Conservation (phyloP, 2,888 invertebrate species). For the Tortricodes alternella region DNA sequence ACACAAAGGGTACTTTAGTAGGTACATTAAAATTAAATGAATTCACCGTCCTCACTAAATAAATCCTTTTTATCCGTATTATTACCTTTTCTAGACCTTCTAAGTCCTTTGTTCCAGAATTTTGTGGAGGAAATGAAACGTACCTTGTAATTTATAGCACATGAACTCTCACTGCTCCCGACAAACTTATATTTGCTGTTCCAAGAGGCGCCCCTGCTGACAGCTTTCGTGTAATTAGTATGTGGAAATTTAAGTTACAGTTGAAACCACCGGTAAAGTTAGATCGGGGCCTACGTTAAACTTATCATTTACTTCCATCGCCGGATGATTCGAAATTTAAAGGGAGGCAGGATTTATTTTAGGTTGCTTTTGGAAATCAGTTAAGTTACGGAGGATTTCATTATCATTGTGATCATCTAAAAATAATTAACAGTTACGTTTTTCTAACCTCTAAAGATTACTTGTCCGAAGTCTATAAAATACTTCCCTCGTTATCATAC, state of each 20-base stretch:
- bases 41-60: neutral
- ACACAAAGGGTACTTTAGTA: too few species aligned
- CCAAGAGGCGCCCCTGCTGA: slow-evolving; percentile 5
- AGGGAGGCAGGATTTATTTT: slow-evolving; percentile 14
- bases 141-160: slow-evolving; percentile 65
- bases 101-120: slow-evolving; percentile 54
- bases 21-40: neutral
- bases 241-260: neutral
- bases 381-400: neutral
- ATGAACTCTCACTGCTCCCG: slow-evolving; percentile 14
- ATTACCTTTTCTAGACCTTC: slow-evolving; percentile 2
- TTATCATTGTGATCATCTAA: neutral
- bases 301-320: slow-evolving; percentile 75
- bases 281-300: slow-evolving; percentile 56
- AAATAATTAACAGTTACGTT: neutral
- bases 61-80: slow-evolving; percentile 13
- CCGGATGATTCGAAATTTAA: slow-evolving; percentile 44
- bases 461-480: too few species aligned
- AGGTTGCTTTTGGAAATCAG: neutral
- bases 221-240: slow-evolving; percentile 13
- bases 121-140: slow-evolving; percentile 79
- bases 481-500: too few species aligned
- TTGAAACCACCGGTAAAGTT: neutral
- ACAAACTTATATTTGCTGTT: slow-evolving; percentile 25
- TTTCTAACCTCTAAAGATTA: too few species aligned